Evolutionary conservation across 2,888 invertebrate species (phyloP).

Genomic region (Acheta domesticus): DNA sequence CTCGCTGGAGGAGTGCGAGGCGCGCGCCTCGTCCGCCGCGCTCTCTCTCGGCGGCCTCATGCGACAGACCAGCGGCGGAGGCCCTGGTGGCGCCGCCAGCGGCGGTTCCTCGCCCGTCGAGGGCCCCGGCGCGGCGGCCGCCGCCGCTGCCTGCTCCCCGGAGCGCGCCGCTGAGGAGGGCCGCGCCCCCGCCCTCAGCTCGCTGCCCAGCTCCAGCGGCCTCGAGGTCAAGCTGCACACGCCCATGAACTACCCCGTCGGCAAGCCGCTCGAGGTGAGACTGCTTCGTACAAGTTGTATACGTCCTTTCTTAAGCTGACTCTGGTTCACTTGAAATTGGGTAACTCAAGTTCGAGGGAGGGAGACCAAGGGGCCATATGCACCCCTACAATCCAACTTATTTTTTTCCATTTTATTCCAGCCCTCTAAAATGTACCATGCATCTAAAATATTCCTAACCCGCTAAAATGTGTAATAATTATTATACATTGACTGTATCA

Average conservation of each 20-base stretch:
- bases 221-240: constrained; percentile 29
- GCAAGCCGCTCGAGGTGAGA: constrained; percentile 78
- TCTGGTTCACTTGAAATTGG: too few relatives aligned
- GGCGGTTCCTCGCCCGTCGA: constrained; percentile 46
- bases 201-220: constrained; percentile 20
- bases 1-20: constrained; percentile 67
- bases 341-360: too few relatives aligned
- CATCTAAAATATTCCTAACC: too few relatives aligned
- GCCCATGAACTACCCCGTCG: constrained; percentile 66
- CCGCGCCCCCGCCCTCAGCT: constrained; percentile 42
- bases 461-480: too few relatives aligned
- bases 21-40: constrained; percentile 39
- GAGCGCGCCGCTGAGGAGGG: constrained; percentile 60
- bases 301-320: too few relatives aligned
- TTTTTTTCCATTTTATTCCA: too few relatives aligned
- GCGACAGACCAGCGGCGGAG: neutral
- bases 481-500: too few relatives aligned
- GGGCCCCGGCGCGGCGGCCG: neutral
- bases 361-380: too few relatives aligned
- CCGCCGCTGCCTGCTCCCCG: constrained; percentile 47
- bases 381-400: too few relatives aligned
- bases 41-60: constrained; percentile 9
- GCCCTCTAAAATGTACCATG: too few relatives aligned
- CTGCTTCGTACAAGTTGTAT: neutral
- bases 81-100: constrained; percentile 33